These are phyloP conservation scores for Pogonophryne albipinna DNA, from an alignment of 2,797 vertebrate genomes.

Conservation along the genomic window DNA sequence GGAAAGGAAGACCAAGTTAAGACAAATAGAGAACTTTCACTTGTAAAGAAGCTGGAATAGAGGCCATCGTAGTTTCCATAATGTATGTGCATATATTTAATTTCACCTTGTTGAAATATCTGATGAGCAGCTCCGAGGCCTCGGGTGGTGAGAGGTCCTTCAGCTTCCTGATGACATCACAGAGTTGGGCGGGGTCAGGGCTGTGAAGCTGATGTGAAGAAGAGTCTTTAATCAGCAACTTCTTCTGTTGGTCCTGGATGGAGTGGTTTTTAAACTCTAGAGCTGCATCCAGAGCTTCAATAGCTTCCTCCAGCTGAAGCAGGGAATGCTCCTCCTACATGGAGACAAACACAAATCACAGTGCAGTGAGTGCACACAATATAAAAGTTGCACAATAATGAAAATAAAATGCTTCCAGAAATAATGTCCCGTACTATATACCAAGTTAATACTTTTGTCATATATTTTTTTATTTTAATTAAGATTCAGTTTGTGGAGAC, in stretches of 20 bases:
- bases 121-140: conserved; percentile 87
- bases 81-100: neutral
- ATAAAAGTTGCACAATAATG: conserved; percentile 41
- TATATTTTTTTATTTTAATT: too few relatives aligned
- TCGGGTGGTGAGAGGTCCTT: conserved; percentile 84
- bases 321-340: conserved; percentile 89
- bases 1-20: neutral
- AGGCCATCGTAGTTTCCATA: neutral
- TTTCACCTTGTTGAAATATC: conserved; percentile 92
- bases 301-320: conserved; percentile 91
- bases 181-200: conserved; percentile 80
- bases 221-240: conserved; percentile 74
- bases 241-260: conserved; percentile 85
- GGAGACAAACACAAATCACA: conserved; percentile 10
- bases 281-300: conserved; percentile 91
- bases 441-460: too few relatives aligned
- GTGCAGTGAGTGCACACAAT: neutral
- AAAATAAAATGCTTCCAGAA: neutral
- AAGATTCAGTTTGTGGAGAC: too few relatives aligned
- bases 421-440: neutral
- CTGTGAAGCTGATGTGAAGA: conserved; percentile 51
- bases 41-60: neutral
- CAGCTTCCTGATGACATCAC: conserved; percentile 86
- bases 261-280: conserved; percentile 89
- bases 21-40: neutral